These are phyloP conservation scores for Tigriopus japonicus DNA, from an alignment of 1,140 invertebrate species.

Conservation along the genomic window DNA sequence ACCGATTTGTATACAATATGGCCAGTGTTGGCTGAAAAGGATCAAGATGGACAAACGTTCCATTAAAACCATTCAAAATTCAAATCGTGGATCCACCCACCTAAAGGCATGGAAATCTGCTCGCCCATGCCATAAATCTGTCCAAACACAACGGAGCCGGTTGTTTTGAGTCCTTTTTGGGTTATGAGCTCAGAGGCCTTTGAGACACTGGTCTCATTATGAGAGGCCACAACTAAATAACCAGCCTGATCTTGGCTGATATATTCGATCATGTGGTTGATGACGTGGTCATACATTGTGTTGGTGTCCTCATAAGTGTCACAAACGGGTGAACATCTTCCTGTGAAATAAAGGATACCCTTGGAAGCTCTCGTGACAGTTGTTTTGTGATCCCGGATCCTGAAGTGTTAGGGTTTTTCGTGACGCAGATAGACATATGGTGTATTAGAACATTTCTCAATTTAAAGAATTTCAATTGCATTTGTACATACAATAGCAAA, in stretches of 20 bases:
- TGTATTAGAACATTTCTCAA: no score
- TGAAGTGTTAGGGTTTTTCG: no score
- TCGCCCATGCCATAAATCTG: constrained; percentile 38
- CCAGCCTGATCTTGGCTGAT: neutral
- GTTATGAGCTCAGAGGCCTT: constrained; percentile 19
- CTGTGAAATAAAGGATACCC: neutral
- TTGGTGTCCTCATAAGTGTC: constrained; percentile 15
- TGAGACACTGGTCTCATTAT: constrained; percentile 25
- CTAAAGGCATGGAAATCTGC: constrained; percentile 32
- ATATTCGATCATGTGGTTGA: constrained; percentile 15
- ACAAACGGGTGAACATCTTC: constrained; percentile 7
- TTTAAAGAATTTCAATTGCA: no score
- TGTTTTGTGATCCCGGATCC: no score
- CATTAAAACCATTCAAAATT: neutral
- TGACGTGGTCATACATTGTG: constrained; percentile 16
- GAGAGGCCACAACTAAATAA: constrained; percentile 24
- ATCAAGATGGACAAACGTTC: neutral
- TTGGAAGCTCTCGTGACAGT: no score
- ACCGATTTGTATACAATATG: constrained; percentile 38
- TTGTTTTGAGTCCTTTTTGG: constrained; percentile 14
- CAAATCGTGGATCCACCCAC: neutral
- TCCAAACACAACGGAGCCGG: constrained; percentile 29
- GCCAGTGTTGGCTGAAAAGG: constrained; percentile 27
- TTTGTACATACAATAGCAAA: no score
- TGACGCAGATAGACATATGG: no score